Percentiles rank a stretch among this genome's conserved stretches.
Conservation (phyloP, 2,888 invertebrate species). For the Zygogramma bicolorata region DNA sequence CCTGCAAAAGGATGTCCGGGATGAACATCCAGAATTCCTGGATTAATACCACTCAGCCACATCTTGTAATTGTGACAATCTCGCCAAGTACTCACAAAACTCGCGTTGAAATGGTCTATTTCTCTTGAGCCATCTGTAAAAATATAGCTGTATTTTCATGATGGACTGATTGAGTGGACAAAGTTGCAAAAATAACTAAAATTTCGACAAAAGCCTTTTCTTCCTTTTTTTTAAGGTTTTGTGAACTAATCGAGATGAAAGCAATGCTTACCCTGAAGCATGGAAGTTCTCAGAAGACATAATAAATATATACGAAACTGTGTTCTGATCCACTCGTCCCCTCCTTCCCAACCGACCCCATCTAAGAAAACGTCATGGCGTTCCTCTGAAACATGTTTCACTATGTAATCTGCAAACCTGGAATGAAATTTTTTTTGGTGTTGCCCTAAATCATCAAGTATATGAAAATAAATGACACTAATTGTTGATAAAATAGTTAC, state of each 20-base stretch:
- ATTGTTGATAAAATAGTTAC: too few species aligned
- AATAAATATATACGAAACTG: slow-evolving; percentile 91
- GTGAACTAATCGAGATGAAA: too few species aligned
- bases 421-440: background rate
- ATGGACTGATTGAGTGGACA: background rate
- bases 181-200: too few species aligned
- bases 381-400: slow-evolving; percentile 77
- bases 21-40: slow-evolving; percentile 77
- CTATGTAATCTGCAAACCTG: slow-evolving; percentile 90
- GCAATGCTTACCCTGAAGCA: slow-evolving; percentile 74
- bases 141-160: background rate
- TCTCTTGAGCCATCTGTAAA: slow-evolving; percentile 80
- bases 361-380: slow-evolving; percentile 79
- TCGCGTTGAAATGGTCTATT: slow-evolving; percentile 87
- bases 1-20: slow-evolving; percentile 95
- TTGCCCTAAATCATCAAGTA: background rate
- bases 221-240: too few species aligned
- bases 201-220: too few species aligned
- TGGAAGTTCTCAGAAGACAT: slow-evolving; percentile 83
- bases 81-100: slow-evolving; percentile 88
- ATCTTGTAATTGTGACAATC: slow-evolving; percentile 89
- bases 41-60: slow-evolving; percentile 80
- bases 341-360: slow-evolving; percentile 89
- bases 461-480: background rate
- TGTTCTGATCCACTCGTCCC: slow-evolving; percentile 95